Base-by-base conservation (phyloP, 2,113 vertebrate genomes). In the Chelonoidis abingdonii region DNA sequence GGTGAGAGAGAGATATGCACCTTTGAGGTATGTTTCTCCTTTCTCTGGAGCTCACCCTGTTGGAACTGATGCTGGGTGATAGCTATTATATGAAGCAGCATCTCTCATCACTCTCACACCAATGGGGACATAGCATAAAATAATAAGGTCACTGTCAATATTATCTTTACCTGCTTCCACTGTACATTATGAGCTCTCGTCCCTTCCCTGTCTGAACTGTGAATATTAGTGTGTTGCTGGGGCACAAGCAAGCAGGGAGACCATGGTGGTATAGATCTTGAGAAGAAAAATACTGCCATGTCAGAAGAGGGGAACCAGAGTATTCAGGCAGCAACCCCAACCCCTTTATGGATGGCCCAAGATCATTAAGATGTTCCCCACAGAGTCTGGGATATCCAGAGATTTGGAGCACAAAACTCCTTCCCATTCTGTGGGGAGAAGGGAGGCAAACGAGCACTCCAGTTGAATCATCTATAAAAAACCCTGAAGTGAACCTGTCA, bases 401-500 rank as follows among this genome's bases (percentile, higher is more conserved):
- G 29, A 93, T 57, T 86, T 92, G 25, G 25, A 69, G 49, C 38
- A 3, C 27, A 69, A 62, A 41, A 44, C 24, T n/a, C 7, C 62
- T 47, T 27, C 11, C 21, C 44, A 52, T 38, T 76, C 59, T 38
- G 4, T 4, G 27, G 24, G n/a, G 22, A 75, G 0, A 92, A 53
- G 94, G 80, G 89, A 92, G 89, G 86, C 12, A 90, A 0, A 19
- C 35, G 12, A 24, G 17, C 78, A 21, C 72, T 49, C 88, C 49
- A 13, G 87, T n/a, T 5, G 95, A 95, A 95, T 57, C 9, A 57
- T 22, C 41, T 69, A 14, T 21, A 81, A 89, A 57, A 84, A 81
- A 24, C 29, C 12, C 76, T 83, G 53, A 97, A 83, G 27, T 90
- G 75, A 92, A 88, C 38, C 84, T 69, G 44, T 84, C 89, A 86